Conservation (phyloP, 2,888 invertebrate genomes). For the Epirrhoe tristata region DNA sequence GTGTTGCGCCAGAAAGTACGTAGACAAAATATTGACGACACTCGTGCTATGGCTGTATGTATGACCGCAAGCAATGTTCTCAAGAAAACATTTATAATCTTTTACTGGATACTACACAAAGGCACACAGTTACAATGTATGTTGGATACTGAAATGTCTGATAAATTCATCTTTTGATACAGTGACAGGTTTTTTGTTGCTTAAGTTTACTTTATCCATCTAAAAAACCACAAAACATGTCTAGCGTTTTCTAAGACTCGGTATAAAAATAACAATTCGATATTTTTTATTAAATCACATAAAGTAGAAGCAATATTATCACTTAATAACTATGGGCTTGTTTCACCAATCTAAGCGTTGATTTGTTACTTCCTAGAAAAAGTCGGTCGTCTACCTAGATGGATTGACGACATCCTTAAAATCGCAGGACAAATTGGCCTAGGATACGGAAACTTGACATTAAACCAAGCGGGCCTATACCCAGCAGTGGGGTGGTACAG, state of each 20-base stretch:
- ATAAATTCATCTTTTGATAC: slow-evolving; percentile 9
- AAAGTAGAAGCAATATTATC: neutral
- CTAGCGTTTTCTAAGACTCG: slow-evolving; percentile 26
- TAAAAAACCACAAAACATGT: slow-evolving; percentile 13
- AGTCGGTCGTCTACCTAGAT: too few species aligned
- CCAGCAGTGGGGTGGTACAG: too few species aligned
- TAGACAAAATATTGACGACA: too few species aligned
- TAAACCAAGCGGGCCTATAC: too few species aligned
- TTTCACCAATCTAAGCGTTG: too few species aligned
- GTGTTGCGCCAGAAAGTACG: too few species aligned
- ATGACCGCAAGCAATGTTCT: neutral
- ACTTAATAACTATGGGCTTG: neutral
- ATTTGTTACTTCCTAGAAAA: too few species aligned
- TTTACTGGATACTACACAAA: neutral
- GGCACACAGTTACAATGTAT: neutral
- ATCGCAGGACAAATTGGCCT: too few species aligned
- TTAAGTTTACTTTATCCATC: slow-evolving; percentile 13
- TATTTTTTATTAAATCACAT: neutral
- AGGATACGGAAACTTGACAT: too few species aligned
- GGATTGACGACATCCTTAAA: too few species aligned
- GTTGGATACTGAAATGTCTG: neutral
- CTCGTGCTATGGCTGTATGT: too few species aligned
- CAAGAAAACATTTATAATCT: neutral
- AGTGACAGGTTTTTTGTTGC: slow-evolving; percentile 2
- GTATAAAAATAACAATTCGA: slow-evolving; percentile 1